Conservation (phyloP, 2,113 vertebrate genomes). For the Eulemur rufifrons region DNA sequence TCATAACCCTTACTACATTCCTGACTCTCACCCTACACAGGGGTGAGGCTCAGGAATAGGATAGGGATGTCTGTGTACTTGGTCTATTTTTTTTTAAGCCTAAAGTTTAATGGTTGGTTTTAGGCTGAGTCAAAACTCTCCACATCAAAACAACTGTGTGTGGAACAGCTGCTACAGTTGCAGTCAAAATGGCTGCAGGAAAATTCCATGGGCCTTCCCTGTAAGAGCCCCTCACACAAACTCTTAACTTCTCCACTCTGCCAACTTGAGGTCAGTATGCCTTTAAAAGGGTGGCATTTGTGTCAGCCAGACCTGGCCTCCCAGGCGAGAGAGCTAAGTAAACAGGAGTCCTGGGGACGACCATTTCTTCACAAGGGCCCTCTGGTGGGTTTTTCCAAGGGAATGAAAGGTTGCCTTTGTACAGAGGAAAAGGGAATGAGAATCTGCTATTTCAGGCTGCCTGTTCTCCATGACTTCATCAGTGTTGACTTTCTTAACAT, state of each 20-base stretch:
- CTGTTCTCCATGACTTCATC: constrained; percentile 64
- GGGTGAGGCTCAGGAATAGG: background rate
- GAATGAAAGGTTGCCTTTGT: constrained; percentile 73
- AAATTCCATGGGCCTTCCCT: constrained; percentile 70
- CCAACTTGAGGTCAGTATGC: constrained; percentile 70
- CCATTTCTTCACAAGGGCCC: constrained; percentile 38
- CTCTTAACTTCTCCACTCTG: constrained; percentile 31
- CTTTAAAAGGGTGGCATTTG: constrained; percentile 55
- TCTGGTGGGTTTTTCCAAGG: constrained; percentile 68
- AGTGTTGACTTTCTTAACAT: constrained; percentile 39
- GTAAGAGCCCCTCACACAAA: constrained; percentile 34
- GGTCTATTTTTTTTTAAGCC: background rate
- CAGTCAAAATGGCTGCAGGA: constrained; percentile 65
- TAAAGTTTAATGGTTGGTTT: constrained; percentile 20
- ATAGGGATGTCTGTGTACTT: background rate
- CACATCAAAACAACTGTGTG: constrained; percentile 57
- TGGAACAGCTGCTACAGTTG: background rate
- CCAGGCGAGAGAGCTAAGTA: constrained; percentile 45
- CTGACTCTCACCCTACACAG: background rate
- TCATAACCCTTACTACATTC: background rate
- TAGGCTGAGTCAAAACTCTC: constrained; percentile 29
- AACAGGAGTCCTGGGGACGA: constrained; percentile 65
- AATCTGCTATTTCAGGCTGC: constrained; percentile 6
- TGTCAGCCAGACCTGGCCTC: constrained; percentile 53
- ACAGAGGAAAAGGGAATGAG: background rate